These are phyloP conservation scores for Adelosebastes latens DNA, from an alignment of 2,797 vertebrate species.

Conservation along the genomic window DNA sequence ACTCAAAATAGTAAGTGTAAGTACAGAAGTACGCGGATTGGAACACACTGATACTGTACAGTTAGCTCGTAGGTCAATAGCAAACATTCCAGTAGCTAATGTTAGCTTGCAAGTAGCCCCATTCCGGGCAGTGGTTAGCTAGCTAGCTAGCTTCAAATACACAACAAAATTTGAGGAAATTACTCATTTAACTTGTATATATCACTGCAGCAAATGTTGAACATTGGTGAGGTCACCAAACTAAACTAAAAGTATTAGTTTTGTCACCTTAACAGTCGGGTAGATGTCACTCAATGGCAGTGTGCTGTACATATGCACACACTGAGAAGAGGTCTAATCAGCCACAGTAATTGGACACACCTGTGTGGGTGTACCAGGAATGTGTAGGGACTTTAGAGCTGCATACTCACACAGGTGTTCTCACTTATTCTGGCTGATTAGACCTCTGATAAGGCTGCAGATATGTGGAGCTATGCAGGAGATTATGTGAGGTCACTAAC, in stretches of 20 bases:
- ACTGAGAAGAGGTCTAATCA: background rate
- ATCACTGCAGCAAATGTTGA: background rate
- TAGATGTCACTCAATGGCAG: background rate
- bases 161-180: background rate
- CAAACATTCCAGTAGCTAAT: too few species aligned
- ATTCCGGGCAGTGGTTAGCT: too few species aligned
- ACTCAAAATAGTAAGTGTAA: too few species aligned
- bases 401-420: conserved; percentile 6
- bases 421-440: conserved; percentile 22
- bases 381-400: background rate
- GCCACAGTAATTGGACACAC: background rate
- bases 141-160: too few species aligned
- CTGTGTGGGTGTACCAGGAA: background rate
- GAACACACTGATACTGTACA: too few species aligned
- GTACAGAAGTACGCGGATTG: too few species aligned
- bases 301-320: background rate
- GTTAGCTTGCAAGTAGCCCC: too few species aligned
- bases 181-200: background rate
- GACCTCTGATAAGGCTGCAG: background rate
- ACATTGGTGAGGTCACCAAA: background rate
- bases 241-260: background rate
- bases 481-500: conserved; percentile 9
- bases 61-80: too few species aligned
- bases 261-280: background rate
- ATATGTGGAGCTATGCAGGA: background rate